Evolutionary conservation across 2,888 invertebrate genomes (phyloP), one percentile per base, ranked within the genome.

Genomic region (Globia sparganii): DNA sequence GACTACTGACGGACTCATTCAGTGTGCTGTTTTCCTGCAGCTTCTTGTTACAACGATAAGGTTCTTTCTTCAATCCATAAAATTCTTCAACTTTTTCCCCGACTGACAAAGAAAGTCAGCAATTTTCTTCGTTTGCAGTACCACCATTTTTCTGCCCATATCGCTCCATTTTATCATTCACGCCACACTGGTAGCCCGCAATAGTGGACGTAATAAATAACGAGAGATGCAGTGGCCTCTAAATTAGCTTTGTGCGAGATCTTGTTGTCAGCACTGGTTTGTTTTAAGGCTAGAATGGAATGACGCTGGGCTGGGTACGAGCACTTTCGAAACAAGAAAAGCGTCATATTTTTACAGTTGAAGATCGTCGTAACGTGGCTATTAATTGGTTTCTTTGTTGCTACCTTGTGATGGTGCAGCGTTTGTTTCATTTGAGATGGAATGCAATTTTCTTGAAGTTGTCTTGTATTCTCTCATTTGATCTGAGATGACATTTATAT

Each of bases 171-270:
- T 73, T 66, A 64, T 88, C 61, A 67, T 86, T 86, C 77, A 78
- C 40, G n/a, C 78, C 82, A 75, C 61, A 62, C 72, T 70, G 25
- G 72, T 61, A 75, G 75, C 85, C 84, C 90, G 91, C 91, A 91
- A 91, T 91, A 90, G 89, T 90, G 89, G 86, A 80, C 88, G 91
- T 88, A 89, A 92, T 93, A 92, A 93, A 93, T 93, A 92, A 91
- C 87, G 82, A 89, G 88, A 88, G 90, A 87, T 91, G 92, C 93
- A 91, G 90, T 89, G 85, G 86, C 90, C 88, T 87, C 89, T 91
- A 91, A 93, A 93, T 92, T 92, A 93, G 91, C 91, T 91, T 88
- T 89, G 86, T 80, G 82, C 83, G 73, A 77, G 83, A 83, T 85
- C 84, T 81, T 82, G 67, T 58, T 82, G 80, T 87, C 85, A 64